Base-by-base conservation (phyloP, 2,113 vertebrate species). In the Silurus asotus region DNA sequence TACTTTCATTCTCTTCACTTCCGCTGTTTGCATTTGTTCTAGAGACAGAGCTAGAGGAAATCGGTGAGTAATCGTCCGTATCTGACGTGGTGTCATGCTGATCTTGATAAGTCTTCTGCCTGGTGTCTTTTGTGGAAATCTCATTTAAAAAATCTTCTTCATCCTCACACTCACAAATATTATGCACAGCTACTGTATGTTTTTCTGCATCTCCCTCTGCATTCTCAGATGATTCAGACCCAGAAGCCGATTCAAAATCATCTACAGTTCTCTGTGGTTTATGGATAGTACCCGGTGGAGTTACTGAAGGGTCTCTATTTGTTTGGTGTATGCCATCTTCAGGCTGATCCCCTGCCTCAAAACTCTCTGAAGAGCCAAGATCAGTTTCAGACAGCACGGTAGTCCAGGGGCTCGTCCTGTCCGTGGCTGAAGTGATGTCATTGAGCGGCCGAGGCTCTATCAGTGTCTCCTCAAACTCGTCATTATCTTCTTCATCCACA, bases 381-480 rank as follows among this genome's bases (percentile, higher is more conserved):
- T 93, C 96, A 3, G 58, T 89, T 61, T 97, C 97, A 3, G 97
- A 98, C 15, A 96, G 0, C 45, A 97, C 80, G 83, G 97, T 98
- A 90, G 97, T 98, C 98, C 97, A 98, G 19, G 97, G 97, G 67
- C 97, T 99, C 19, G 96, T 99, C 93, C 89, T 96, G 87, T 98
- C 97, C 0, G 96, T 99, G 65, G 95, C 0, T 0, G 95, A 95
- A 0, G 95, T 98, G 51, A 98, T 88, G 83, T 99, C 98, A 13
- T 99, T 99, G 2, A 99, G 95, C 74, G 94, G 85, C 70, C 92
- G 94, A 6, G 96, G 97, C 25, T 97, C 95, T 84, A 99, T 90
- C 20, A 99, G 53, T 0, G 95, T 94, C 92, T 97, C 97, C n/a
- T 99, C 97, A 0, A 96, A 98, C 72, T 97, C 96, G 13, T 94